Conservation (phyloP, 2,113 vertebrate genomes). For the Sturnus vulgaris region DNA sequence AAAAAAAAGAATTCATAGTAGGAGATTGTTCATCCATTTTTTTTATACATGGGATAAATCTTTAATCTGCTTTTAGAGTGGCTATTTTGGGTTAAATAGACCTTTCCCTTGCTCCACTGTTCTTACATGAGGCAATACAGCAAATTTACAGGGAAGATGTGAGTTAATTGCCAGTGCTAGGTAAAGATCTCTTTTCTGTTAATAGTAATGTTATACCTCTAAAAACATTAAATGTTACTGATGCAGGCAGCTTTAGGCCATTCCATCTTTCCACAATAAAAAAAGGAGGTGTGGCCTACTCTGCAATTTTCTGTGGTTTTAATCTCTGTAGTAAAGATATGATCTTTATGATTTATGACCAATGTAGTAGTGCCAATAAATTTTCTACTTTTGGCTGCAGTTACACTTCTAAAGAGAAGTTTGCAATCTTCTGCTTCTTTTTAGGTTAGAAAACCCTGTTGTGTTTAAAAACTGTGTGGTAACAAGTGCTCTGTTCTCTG, state of each 20-base stretch:
- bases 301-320: not conserved
- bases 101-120: not conserved
- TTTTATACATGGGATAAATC: not conserved
- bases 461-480: not conserved
- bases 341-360: not conserved
- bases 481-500: not conserved
- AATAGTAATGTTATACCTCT: not conserved
- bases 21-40: not conserved
- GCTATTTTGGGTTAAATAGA: not conserved
- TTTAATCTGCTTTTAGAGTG: not conserved
- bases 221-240: not conserved
- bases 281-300: not conserved
- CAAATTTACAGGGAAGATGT: not conserved
- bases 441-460: not conserved
- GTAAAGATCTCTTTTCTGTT: not conserved
- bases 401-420: not conserved
- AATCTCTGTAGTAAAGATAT: not conserved
- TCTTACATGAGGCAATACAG: not conserved
- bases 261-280: not conserved
- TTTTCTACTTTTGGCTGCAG: not conserved
- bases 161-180: not conserved
- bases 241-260: not conserved
- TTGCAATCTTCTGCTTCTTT: not conserved
- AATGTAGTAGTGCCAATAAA: not conserved
- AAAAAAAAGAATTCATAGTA: not conserved